Percentiles rank a stretch among this genome's conserved stretches.
These are phyloP conservation scores for Dicerorhinus sumatrensis DNA, from an alignment of 2,113 vertebrate genomes.

Conservation along the genomic window DNA sequence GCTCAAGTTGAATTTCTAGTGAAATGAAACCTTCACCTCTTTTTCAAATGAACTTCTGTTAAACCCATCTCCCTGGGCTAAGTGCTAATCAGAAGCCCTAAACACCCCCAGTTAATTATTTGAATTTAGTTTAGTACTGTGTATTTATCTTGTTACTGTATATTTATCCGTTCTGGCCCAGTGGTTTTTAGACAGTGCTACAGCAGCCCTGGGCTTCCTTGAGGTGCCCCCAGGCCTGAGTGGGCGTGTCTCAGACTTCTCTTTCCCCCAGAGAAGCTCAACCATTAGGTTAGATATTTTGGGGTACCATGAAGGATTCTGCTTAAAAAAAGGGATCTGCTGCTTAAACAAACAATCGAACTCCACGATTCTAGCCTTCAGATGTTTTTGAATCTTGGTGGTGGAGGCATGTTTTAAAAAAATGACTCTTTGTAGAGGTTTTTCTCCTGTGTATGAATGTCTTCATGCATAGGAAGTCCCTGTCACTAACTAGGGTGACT, in stretches of 20 bases:
- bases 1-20: neutral
- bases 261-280: neutral
- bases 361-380: neutral
- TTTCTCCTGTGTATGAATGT: neutral
- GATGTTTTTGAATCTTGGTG: slow-evolving; percentile 25
- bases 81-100: neutral
- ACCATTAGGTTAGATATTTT: neutral
- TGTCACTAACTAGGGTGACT: neutral
- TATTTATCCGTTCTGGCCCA: neutral
- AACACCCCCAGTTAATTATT: neutral
- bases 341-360: neutral
- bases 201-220: neutral
- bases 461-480: neutral
- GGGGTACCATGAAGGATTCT: neutral
- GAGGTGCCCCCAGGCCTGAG: neutral
- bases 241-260: neutral
- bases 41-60: neutral
- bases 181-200: neutral
- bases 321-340: neutral
- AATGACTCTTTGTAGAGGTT: neutral
- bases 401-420: neutral
- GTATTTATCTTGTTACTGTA: neutral
- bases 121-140: neutral
- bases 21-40: neutral
- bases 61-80: neutral